These are phyloP conservation scores for Drosophila nannoptera DNA, from an alignment of 1,140 invertebrate species.

Conservation along the genomic window DNA sequence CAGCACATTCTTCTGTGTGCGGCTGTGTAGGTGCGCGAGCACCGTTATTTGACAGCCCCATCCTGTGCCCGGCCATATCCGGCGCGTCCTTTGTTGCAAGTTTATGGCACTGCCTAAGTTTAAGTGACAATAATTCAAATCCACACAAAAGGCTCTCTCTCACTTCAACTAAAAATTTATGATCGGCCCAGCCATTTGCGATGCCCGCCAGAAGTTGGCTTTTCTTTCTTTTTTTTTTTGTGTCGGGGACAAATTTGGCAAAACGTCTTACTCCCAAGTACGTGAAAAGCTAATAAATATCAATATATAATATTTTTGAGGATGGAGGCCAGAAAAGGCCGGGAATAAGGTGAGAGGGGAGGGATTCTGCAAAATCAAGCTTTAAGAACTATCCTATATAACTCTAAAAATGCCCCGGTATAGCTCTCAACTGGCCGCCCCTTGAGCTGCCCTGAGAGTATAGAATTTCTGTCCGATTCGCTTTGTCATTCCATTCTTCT, in stretches of 20 bases:
- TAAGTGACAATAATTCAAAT: constrained; percentile 57
- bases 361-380: too few species aligned
- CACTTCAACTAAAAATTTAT: constrained; percentile 53
- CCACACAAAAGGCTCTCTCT: constrained; percentile 48
- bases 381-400: too few species aligned
- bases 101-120: constrained; percentile 43
- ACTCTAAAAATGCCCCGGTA: too few species aligned
- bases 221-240: constrained; percentile 37
- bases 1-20: not conserved
- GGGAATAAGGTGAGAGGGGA: too few species aligned
- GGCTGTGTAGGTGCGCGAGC: not conserved
- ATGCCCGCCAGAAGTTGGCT: not conserved
- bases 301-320: constrained; percentile 18
- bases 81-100: constrained; percentile 41
- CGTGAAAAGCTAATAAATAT: constrained; percentile 65
- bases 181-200: constrained; percentile 8
- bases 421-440: too few species aligned
- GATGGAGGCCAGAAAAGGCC: too few species aligned
- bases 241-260: constrained; percentile 23
- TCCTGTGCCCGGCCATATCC: constrained; percentile 27
- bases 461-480: too few species aligned
- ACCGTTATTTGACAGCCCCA: not conserved
- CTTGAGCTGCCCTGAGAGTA: too few species aligned
- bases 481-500: too few species aligned
- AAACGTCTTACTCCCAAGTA: constrained; percentile 50